A percentile compares a stretch with the other conserved stretches of the same genome.
Evolutionary conservation across 2,888 invertebrate genomes (phyloP).

Genomic region (Palloptera scutellata): DNA sequence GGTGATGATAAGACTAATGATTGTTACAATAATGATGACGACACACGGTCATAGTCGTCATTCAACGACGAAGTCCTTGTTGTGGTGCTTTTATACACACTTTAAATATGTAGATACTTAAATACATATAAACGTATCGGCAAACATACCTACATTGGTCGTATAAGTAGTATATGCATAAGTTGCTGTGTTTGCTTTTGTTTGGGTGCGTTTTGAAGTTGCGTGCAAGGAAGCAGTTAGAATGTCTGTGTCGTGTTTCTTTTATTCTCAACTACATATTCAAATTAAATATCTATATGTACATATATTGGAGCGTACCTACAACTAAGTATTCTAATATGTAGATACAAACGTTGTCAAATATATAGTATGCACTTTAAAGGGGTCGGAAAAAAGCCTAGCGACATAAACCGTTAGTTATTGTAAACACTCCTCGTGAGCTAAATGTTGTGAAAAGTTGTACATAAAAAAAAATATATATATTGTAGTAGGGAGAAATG

Average conservation of each 20-base stretch:
- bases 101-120: background rate
- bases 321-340: too few relatives aligned
- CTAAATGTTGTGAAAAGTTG: too few relatives aligned
- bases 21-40: conserved; percentile 18
- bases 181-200: background rate
- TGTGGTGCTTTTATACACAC: background rate
- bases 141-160: too few relatives aligned
- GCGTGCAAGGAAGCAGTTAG: conserved; percentile 26
- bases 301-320: background rate
- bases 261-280: conserved; percentile 49
- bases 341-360: too few relatives aligned
- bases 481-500: too few relatives aligned
- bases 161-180: conserved; percentile 3
- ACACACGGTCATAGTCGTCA: conserved; percentile 21
- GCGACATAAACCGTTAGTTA: too few relatives aligned
- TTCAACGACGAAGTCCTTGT: conserved; percentile 9
- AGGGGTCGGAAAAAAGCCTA: too few relatives aligned
- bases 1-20: conserved; percentile 10
- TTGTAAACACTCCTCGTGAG: too few relatives aligned
- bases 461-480: too few relatives aligned
- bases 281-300: conserved; percentile 27
- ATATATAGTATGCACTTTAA: too few relatives aligned
- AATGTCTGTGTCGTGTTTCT: conserved; percentile 11
- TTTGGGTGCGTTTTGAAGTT: conserved; percentile 18
- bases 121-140: background rate